Percentiles rank a stretch among this genome's conserved stretches.
phyloP scores from a whole-genome alignment of 2,113 vertebrate genomes.

The Naja naja region DNA sequence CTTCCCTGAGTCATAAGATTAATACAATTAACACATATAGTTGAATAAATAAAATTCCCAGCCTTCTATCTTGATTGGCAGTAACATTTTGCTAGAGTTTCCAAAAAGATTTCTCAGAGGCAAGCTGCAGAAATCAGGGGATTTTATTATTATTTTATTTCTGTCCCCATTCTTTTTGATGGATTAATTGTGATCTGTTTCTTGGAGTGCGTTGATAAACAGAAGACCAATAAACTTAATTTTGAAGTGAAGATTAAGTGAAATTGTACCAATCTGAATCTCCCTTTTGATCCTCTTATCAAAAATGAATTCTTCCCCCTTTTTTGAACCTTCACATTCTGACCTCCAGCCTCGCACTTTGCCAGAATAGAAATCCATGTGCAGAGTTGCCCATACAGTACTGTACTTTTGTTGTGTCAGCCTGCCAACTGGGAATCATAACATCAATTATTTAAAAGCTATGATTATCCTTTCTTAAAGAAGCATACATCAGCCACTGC shows the following conservation, averaged over 20 bases:
- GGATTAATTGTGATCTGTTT: background rate
- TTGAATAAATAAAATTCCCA: background rate
- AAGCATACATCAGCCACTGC: background rate
- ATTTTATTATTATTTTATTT: background rate
- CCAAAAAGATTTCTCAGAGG: background rate
- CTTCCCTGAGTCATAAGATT: background rate
- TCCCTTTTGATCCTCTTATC: background rate
- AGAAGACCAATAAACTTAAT: background rate
- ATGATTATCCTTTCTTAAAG: constrained; percentile 7
- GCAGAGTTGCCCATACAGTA: background rate
- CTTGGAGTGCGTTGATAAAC: background rate
- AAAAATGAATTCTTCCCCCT: background rate
- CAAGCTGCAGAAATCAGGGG: background rate
- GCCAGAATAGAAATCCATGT: background rate
- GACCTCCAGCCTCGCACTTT: background rate
- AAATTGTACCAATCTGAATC: background rate
- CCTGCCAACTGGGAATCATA: constrained; percentile 2
- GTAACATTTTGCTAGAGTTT: background rate
- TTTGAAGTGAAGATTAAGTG: background rate
- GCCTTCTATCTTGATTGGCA: background rate
- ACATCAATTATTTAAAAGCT: constrained; percentile 29
- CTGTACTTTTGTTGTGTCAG: background rate
- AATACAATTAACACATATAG: background rate
- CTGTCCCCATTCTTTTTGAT: background rate
- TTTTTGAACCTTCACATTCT: background rate